phyloP scores from a whole-genome alignment of 2,888 invertebrate species.

The Melitaea athalia region DNA sequence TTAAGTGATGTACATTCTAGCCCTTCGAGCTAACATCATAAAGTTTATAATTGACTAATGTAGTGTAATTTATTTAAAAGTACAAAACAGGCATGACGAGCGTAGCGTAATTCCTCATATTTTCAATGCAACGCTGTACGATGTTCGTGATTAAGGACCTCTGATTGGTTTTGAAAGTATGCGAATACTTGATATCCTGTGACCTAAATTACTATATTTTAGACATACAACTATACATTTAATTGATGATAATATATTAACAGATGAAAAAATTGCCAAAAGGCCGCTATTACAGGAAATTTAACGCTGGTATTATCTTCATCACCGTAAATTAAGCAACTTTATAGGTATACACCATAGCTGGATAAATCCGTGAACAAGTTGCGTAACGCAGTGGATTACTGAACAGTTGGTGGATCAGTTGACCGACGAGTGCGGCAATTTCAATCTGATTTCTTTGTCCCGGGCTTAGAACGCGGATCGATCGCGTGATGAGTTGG shows the following conservation, averaged over 20 bases:
- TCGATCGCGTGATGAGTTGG: slow-evolving; percentile 53
- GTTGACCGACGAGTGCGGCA: slow-evolving; percentile 50
- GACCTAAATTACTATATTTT: slow-evolving; percentile 25
- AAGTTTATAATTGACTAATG: neutral
- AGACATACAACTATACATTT: neutral
- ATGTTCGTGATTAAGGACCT: slow-evolving; percentile 35
- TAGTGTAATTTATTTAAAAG: slow-evolving; percentile 6
- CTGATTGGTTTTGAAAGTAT: slow-evolving; percentile 33
- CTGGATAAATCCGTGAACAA: slow-evolving; percentile 52
- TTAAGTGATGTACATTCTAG: neutral
- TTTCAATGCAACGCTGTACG: slow-evolving; percentile 30
- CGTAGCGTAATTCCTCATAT: slow-evolving; percentile 29
- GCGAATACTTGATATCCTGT: slow-evolving; percentile 25
- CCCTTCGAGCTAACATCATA: neutral
- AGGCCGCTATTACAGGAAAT: slow-evolving; percentile 56
- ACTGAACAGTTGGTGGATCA: slow-evolving; percentile 42
- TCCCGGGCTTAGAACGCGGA: slow-evolving; percentile 57
- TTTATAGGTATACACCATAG: slow-evolving; percentile 56
- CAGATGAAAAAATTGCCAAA: slow-evolving; percentile 46
- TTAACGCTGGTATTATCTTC: slow-evolving; percentile 75
- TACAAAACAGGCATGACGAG: slow-evolving; percentile 28
- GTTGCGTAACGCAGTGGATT: slow-evolving; percentile 47
- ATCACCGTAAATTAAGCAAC: slow-evolving; percentile 76
- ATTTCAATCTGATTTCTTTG: slow-evolving; percentile 78
- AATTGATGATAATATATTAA: slow-evolving; percentile 14